Base-by-base conservation (phyloP, 2,113 vertebrate genomes). In the Cynocephalus volans region DNA sequence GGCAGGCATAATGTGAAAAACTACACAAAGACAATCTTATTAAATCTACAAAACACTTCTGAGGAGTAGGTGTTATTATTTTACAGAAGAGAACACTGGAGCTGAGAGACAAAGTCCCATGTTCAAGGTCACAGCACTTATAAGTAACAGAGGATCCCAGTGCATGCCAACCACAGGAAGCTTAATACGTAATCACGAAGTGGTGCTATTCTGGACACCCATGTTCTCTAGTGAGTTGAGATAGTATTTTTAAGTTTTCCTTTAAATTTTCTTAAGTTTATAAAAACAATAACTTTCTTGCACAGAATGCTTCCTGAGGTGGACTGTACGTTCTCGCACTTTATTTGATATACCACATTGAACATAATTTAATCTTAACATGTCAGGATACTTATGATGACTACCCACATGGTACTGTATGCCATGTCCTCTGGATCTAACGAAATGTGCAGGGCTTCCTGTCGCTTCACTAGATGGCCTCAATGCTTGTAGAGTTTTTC, bases 351-450 rank as follows among this genome's bases (percentile, higher is more conserved):
- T 4, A 75, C 0, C 4, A 18, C 41, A 60, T 15, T 50, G 56
- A 95, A 36, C 8, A 60, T 58, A 79, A 77, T 52, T n/a, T 86
- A 95, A 92, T 50, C 50, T 72, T 77, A 86, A 62, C 19, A 26
- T 21, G 0, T 75, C 73, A 80, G 67, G 8, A n/a, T 31, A 23
- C 15, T 64, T 80, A 26, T 12, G 14, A 81, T 41, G 23, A 56
- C 41, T 7, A 54, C 17, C 17, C 21, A 23, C 45, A 60, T 48
- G 80, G 45, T 15, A 62, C 41, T 76, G 1, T 54, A 23, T 81
- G 31, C 69, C 5, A 1, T 23, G 13, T 70, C 50, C 11, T 54
- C 52, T 62, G 36, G 8, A 26, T 24, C 75, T 77, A 70, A 19
- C 26, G 8, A 56, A 73, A 73, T 21, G 4, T 3, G 5, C 41